Evolutionary conservation across 2,888 invertebrate genomes (phyloP).

Genomic region (Synanthedon vespiformis): DNA sequence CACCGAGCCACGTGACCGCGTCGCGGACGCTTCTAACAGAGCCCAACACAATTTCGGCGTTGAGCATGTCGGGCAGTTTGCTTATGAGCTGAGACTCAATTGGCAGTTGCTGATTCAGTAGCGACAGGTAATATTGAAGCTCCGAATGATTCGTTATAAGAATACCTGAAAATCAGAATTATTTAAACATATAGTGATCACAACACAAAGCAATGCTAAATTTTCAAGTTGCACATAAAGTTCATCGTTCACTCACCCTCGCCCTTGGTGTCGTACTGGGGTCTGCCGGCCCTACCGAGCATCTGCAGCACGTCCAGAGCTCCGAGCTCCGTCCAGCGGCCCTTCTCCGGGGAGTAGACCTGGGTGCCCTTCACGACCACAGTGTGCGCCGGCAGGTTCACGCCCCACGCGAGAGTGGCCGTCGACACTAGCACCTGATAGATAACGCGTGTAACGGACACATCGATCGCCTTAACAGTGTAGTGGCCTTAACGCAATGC

Average conservation of each 20-base stretch:
- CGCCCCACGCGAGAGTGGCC: slow-evolving; percentile 99
- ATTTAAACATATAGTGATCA: no score
- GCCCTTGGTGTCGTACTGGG: slow-evolving; percentile 97
- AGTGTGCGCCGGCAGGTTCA: slow-evolving; percentile 98
- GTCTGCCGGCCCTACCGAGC: slow-evolving; percentile 97
- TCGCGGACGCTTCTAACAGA: slow-evolving; percentile 89
- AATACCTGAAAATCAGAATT: slow-evolving; percentile 75
- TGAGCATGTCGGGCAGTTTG: slow-evolving; percentile 95
- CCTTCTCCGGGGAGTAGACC: slow-evolving; percentile 98
- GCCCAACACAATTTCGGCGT: slow-evolving; percentile 97
- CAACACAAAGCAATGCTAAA: background rate
- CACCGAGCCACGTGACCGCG: slow-evolving; percentile 92
- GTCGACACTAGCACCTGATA: slow-evolving; percentile 94
- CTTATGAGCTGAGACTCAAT: slow-evolving; percentile 96
- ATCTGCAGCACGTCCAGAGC: slow-evolving; percentile 98
- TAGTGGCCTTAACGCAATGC: no score
- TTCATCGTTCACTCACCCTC: slow-evolving; percentile 27
- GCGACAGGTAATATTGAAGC: slow-evolving; percentile 96
- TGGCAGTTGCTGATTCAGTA: slow-evolving; percentile 97
- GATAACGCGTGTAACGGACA: no score
- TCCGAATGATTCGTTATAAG: slow-evolving; percentile 99
- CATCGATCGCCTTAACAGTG: no score
- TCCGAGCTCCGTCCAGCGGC: slow-evolving; percentile 97
- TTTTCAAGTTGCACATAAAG: no score
- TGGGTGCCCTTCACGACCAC: slow-evolving; percentile 97